phyloP scores from a whole-genome alignment of 2,113 vertebrate species.

The Platysteira castanea region DNA sequence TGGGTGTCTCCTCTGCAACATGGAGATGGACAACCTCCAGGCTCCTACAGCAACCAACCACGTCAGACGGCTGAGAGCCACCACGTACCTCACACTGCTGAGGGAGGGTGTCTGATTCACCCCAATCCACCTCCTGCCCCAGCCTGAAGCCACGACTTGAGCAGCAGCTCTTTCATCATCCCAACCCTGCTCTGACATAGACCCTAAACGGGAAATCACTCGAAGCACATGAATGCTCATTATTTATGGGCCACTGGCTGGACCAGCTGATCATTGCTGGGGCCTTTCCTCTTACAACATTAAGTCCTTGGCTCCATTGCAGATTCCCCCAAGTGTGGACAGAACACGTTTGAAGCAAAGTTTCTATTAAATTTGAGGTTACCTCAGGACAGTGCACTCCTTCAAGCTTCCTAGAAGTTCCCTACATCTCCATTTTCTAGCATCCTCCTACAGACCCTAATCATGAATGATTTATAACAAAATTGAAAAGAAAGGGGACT shows the following conservation, averaged over 20 bases:
- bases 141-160: neutral
- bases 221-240: neutral
- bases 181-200: neutral
- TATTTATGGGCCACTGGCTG: neutral
- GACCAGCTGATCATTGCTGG: neutral
- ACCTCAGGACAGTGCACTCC: neutral
- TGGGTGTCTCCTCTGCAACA: neutral
- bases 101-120: neutral
- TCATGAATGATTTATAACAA: slow-evolving; percentile 6
- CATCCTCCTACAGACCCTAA: neutral
- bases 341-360: neutral
- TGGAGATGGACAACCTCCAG: neutral
- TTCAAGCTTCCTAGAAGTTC: neutral
- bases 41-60: neutral
- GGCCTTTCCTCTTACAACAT: neutral
- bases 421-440: neutral
- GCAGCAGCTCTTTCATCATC: neutral
- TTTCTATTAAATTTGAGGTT: neutral
- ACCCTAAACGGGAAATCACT: neutral
- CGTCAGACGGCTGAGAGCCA: neutral
- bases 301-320: neutral
- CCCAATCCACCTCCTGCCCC: neutral
- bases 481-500: slow-evolving; percentile 3
- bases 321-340: neutral
- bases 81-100: neutral